Base-by-base conservation (phyloP, 2,113 vertebrate genomes). In the Aegithalos caudatus region DNA sequence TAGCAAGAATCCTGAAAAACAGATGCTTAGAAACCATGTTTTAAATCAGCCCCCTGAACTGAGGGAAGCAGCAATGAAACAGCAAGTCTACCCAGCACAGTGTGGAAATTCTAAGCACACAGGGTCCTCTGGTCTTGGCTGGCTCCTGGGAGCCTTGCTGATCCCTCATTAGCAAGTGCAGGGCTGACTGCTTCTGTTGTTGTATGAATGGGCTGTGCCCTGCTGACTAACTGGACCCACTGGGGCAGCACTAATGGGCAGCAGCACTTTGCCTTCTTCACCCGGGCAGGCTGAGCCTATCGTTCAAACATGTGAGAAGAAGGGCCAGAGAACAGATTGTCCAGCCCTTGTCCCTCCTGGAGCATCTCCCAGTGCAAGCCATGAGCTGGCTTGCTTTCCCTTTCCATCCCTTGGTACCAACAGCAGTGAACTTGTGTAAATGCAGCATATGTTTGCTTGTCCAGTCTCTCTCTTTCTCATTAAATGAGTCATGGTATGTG, bases 211-310 rank as follows among this genome's bases (percentile, higher is more conserved):
- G 69, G 51, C 54, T 84, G 31, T 73, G 72, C 87, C 47, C 42
- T 89, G 73, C 58, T 84, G 90, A 74, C 84, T 71, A 58, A 91
- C 77, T 47, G 73, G 78, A 38, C 25, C 74, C 57, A 31, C 61
- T 47, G 82, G 44, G 57, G 94, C 79, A 93, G 86, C 12, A 10
- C 79, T 94, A 93, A 92, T 51, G 57, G 54, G 96, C 51, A 82
- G 74, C 61, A 85, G 73, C 81, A 33, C 74, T 92, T 70, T 71
- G 47, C 51, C 53, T 71, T 67, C 65, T 76, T 93, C 70, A 64
- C 16, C 57, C 57, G 47, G 84, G n/a, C 21, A 47, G 64, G 28
- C 47, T 2, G 2, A 86, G 14, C 50, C 74, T 70, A 16, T 37
- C 37, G 33, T 35, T 38, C 60, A 84, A 48, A 53, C 0, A 1